Evolutionary conservation across 2,113 vertebrate species (phyloP).

Genomic region (Etheostoma cragini): DNA sequence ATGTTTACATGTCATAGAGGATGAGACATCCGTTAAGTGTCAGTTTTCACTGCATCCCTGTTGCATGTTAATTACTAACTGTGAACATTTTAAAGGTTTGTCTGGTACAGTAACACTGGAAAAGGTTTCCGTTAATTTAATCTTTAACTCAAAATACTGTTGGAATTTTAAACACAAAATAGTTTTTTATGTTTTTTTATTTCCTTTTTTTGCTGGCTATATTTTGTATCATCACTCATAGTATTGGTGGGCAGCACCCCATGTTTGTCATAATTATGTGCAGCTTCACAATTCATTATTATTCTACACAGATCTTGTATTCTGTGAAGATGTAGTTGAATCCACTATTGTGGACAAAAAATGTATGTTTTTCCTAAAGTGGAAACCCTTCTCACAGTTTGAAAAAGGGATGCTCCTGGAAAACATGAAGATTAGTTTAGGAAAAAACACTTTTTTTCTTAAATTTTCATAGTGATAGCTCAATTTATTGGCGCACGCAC

Average conservation of each 20-base stretch:
- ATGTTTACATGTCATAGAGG: background rate
- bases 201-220: background rate
- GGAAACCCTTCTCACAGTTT: background rate
- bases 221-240: background rate
- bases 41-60: background rate
- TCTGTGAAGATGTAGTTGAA: background rate
- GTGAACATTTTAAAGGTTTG: background rate
- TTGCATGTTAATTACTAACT: background rate
- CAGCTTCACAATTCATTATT: background rate
- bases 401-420: background rate
- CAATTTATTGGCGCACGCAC: background rate
- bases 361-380: background rate
- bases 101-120: background rate
- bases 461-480: too few species aligned
- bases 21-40: background rate
- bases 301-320: background rate
- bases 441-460: too few species aligned
- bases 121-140: background rate
- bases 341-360: background rate
- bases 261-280: background rate
- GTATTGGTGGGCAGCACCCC: background rate
- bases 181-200: background rate
- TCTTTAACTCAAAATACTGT: background rate
- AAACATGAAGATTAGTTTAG: background rate
- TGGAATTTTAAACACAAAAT: background rate